These are phyloP conservation scores for Eristalis tenax DNA, from an alignment of 2,888 invertebrate species.

Conservation along the genomic window DNA sequence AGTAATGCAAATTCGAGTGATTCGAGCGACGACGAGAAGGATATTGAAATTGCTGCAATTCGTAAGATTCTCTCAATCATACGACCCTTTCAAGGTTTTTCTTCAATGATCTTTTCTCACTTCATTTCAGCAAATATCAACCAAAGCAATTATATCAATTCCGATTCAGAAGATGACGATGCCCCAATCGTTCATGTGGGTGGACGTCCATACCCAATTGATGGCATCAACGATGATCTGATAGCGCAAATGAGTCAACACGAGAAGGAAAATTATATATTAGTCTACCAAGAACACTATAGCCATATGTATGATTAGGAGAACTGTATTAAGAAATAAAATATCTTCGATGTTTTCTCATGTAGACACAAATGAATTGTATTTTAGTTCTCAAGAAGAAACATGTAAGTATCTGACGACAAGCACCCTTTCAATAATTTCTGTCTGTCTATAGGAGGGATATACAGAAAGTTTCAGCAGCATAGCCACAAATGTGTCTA, in stretches of 20 bases:
- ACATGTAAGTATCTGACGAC: not conserved
- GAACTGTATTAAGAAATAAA: slow-evolving; percentile 38
- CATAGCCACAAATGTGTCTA: not conserved
- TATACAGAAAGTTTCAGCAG: not conserved
- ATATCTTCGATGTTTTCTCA: slow-evolving; percentile 25
- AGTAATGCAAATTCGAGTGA: slow-evolving; percentile 84
- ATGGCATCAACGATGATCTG: slow-evolving; percentile 92
- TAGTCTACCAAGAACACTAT: slow-evolving; percentile 96
- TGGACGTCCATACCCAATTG: slow-evolving; percentile 89
- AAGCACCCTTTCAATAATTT: not conserved
- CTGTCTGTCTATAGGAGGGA: not conserved
- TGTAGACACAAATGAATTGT: not conserved
- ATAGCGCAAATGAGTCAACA: slow-evolving; percentile 94
- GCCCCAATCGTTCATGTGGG: slow-evolving; percentile 92
- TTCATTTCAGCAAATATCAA: slow-evolving; percentile 85
- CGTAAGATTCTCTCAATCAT: slow-evolving; percentile 81
- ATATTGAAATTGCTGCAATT: slow-evolving; percentile 85
- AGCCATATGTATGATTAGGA: slow-evolving; percentile 91
- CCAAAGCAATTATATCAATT: slow-evolving; percentile 84
- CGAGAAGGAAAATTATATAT: slow-evolving; percentile 96
- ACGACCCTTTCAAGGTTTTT: not conserved
- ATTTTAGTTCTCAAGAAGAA: not conserved
- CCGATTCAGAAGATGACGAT: slow-evolving; percentile 84
- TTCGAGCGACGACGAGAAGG: slow-evolving; percentile 92
- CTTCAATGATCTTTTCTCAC: slow-evolving; percentile 27